Percentiles rank a stretch among this genome's conserved stretches.
These are phyloP conservation scores for Apomyelois bistriatella DNA, from an alignment of 2,888 invertebrate species.

Conservation along the genomic window DNA sequence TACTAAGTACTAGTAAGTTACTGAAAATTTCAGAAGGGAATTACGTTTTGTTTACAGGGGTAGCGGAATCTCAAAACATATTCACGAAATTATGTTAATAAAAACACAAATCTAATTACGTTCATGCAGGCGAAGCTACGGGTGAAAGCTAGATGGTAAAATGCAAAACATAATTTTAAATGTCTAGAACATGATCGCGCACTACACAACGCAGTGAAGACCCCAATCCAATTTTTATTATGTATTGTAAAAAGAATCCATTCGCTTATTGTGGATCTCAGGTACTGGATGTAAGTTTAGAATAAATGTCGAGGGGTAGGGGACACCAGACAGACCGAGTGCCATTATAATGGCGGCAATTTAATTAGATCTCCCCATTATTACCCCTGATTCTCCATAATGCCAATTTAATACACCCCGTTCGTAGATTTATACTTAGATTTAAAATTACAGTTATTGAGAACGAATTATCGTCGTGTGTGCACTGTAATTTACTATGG, in stretches of 20 bases:
- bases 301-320: constrained; percentile 75
- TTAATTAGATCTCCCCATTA: constrained; percentile 78
- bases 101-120: too few species aligned
- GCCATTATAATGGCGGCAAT: constrained; percentile 78
- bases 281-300: constrained; percentile 55
- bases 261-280: constrained; percentile 19
- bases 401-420: constrained; percentile 60
- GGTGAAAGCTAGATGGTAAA: too few species aligned
- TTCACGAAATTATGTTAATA: too few species aligned
- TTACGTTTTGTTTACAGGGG: too few species aligned
- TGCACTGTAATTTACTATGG: constrained; percentile 27
- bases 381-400: constrained; percentile 77
- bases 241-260: constrained; percentile 5
- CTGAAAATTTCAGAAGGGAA: too few species aligned
- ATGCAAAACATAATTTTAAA: too few species aligned
- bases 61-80: too few species aligned
- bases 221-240: constrained; percentile 7
- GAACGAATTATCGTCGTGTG: constrained; percentile 35
- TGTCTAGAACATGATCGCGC: too few species aligned
- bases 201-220: not conserved
- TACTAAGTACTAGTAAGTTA: too few species aligned
- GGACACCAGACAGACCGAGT: constrained; percentile 44
- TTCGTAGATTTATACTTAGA: constrained; percentile 43
- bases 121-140: too few species aligned
- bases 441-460: constrained; percentile 45